Evolutionary conservation across 2,888 invertebrate genomes (phyloP).

Genomic region (Carcina quercana): DNA sequence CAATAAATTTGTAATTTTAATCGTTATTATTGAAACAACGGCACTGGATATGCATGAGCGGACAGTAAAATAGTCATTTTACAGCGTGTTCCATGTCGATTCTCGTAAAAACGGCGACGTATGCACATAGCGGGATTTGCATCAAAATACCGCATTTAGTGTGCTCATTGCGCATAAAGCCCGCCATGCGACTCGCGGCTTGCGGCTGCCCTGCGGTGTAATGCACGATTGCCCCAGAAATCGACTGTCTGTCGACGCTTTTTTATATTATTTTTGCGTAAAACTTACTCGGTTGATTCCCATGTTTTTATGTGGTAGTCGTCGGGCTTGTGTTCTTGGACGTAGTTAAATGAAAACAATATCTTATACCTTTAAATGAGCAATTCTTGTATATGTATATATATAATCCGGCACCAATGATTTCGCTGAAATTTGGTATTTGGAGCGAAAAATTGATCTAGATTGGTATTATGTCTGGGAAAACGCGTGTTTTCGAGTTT

Average conservation of each 20-base stretch:
- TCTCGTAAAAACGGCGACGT: constrained; percentile 52
- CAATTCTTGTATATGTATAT: no score
- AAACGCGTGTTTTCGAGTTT: no score
- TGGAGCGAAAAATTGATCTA: no score
- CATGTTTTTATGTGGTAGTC: no score
- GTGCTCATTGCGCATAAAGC: constrained; percentile 44
- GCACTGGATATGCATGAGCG: constrained; percentile 36
- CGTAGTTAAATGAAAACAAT: no score
- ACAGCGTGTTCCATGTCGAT: constrained; percentile 41
- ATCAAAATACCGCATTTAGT: constrained; percentile 45
- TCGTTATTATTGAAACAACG: constrained; percentile 66
- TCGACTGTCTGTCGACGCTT: constrained; percentile 27
- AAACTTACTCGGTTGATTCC: no score
- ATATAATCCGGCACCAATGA: no score
- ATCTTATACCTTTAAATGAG: no score
- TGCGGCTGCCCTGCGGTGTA: constrained; percentile 38
- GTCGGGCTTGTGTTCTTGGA: no score
- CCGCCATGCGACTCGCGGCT: constrained; percentile 32
- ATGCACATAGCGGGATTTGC: constrained; percentile 46
- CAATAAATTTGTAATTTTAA: constrained; percentile 67
- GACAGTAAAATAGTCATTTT: constrained; percentile 61
- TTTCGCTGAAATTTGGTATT: no score
- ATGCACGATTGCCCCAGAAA: constrained; percentile 43
- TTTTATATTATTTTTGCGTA: no score
- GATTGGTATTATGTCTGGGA: no score